Percentiles rank a stretch among this genome's conserved stretches.
phyloP scores from a whole-genome alignment of 2,797 vertebrate genomes.

The Botia kubotai region DNA sequence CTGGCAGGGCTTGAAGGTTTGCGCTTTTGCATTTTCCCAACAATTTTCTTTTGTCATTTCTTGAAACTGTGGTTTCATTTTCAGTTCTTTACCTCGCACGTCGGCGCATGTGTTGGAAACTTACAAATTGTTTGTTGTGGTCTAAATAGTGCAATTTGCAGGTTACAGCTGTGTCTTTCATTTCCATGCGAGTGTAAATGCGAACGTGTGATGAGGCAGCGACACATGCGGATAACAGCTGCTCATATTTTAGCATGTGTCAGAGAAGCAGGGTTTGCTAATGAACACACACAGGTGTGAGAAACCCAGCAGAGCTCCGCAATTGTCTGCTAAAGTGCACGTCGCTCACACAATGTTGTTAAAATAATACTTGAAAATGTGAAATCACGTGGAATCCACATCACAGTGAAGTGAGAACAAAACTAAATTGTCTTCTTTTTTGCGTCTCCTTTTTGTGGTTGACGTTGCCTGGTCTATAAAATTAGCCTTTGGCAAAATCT shows the following conservation, averaged over 20 bases:
- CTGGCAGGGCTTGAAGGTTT: constrained; percentile 98
- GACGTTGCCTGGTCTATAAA: neutral
- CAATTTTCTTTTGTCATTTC: neutral
- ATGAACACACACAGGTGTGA: constrained; percentile 18
- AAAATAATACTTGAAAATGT: neutral
- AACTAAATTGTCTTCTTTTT: neutral
- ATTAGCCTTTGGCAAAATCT: neutral
- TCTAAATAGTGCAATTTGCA: neutral
- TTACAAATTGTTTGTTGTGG: neutral
- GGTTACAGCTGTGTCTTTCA: neutral
- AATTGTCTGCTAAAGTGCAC: constrained; percentile 2
- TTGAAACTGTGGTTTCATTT: neutral
- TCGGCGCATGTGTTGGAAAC: neutral
- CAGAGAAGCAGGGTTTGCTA: constrained; percentile 5
- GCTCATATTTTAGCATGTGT: constrained; percentile 27
- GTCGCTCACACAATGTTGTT: constrained; percentile 1
- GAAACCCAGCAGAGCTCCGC: neutral
- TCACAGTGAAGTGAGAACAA: neutral
- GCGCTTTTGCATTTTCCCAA: neutral
- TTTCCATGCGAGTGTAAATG: neutral
- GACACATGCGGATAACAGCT: constrained; percentile 41
- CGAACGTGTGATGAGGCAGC: constrained; percentile 2
- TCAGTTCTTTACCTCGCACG: neutral
- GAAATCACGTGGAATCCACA: constrained; percentile 5
- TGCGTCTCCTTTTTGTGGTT: constrained; percentile 12